Evolutionary conservation across 2,113 vertebrate species (phyloP).

Genomic region (Carollia perspicillata): DNA sequence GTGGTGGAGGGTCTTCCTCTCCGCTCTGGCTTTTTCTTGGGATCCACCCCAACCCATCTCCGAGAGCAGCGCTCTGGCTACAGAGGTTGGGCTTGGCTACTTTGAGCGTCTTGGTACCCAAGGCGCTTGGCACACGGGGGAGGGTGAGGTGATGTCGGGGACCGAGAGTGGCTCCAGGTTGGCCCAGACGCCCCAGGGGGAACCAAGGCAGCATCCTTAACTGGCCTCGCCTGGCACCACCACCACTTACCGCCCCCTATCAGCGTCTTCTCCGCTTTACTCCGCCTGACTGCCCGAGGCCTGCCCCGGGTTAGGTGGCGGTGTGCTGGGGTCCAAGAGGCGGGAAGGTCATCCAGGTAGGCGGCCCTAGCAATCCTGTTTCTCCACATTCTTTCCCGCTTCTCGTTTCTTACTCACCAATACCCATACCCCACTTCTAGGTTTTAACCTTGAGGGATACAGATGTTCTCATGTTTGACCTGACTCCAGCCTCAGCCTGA

Average conservation of each 20-base stretch:
- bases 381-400: background rate
- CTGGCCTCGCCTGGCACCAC: rapidly evolving
- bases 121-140: no score
- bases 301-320: rapidly evolving
- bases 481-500: background rate
- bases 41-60: no score
- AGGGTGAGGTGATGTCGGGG: background rate
- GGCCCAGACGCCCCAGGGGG: background rate
- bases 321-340: background rate
- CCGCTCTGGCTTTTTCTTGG: no score
- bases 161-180: background rate
- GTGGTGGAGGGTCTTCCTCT: no score
- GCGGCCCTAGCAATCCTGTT: no score
- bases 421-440: no score
- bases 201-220: background rate
- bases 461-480: background rate
- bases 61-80: background rate
- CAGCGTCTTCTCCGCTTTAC: background rate
- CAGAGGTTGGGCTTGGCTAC: rapidly evolving
- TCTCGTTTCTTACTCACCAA: no score
- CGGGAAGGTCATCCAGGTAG: background rate
- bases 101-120: rapidly evolving
- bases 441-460: background rate
- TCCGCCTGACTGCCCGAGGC: background rate
- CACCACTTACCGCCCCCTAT: rapidly evolving